These are phyloP conservation scores for Dasysyrphus tricinctus DNA, from an alignment of 2,888 invertebrate species.

Conservation along the genomic window DNA sequence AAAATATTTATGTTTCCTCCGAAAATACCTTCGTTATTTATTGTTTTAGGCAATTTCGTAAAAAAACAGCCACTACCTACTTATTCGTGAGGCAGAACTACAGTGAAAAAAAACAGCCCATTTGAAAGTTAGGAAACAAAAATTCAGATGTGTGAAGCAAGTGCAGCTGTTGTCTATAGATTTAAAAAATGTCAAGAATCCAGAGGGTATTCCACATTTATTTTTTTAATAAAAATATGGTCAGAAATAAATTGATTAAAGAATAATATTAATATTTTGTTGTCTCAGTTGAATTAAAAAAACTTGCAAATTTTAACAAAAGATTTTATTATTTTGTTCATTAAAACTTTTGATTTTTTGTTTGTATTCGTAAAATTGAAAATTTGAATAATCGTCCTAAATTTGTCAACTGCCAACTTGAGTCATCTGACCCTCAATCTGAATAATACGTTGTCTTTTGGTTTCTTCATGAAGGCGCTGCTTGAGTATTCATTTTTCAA, in stretches of 20 bases:
- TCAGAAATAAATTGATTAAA: not conserved
- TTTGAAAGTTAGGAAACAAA: conserved; percentile 5
- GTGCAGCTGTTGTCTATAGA: conserved; percentile 64
- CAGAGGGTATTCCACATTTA: not conserved
- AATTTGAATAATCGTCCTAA: conserved; percentile 30
- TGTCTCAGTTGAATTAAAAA: not conserved
- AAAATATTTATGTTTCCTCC: conserved; percentile 37
- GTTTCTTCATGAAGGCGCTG: conserved; percentile 15
- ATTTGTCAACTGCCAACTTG: conserved; percentile 53
- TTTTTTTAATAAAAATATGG: not conserved
- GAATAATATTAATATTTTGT: not conserved
- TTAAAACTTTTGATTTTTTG: not conserved
- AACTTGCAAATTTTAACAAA: not conserved
- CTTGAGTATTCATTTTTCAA: conserved; percentile 29
- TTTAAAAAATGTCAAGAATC: conserved; percentile 56
- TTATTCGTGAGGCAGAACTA: not conserved
- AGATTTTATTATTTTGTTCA: not conserved
- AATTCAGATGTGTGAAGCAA: conserved; percentile 40
- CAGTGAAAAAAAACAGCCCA: not conserved
- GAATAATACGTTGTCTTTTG: not conserved
- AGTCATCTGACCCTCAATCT: conserved; percentile 35
- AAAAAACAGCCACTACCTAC: conserved; percentile 27
- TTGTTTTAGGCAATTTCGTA: conserved; percentile 46
- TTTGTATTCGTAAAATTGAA: not conserved
- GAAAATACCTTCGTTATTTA: conserved; percentile 68